A percentile compares a stretch with the other conserved stretches of the same genome.
phyloP scores from a whole-genome alignment of 2,797 vertebrate species.

The Phrynocephalus vlangalii region DNA sequence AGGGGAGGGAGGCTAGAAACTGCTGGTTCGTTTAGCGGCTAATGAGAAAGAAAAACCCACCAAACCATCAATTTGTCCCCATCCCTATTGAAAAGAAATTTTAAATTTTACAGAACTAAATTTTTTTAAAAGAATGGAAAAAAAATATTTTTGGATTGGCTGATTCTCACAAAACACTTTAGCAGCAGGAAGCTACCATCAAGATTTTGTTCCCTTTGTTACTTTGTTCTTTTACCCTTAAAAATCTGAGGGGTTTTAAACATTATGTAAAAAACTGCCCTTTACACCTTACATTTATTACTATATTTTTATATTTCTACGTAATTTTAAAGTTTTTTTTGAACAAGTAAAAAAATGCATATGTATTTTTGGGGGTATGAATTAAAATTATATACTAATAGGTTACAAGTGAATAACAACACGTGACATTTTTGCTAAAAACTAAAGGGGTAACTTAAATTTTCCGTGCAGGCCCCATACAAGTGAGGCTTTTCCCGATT shows the following conservation, averaged over 20 bases:
- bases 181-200: neutral
- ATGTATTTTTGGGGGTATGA: constrained; percentile 21
- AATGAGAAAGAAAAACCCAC: no score
- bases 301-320: neutral
- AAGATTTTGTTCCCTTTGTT: neutral
- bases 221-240: no score
- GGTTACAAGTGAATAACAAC: neutral
- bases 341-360: neutral
- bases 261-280: no score
- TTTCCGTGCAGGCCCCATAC: neutral
- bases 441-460: neutral
- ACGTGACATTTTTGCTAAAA: neutral
- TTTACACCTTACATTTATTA: no score
- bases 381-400: neutral
- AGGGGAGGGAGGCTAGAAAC: no score
- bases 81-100: neutral
- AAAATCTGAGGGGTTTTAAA: no score
- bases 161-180: neutral
- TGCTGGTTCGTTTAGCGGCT: no score
- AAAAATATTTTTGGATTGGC: neutral
- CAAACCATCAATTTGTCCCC: no score
- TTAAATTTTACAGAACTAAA: neutral
- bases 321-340: neutral
- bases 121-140: neutral
- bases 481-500: neutral